phyloP scores from a whole-genome alignment of 2,113 vertebrate genomes.

The Prionailurus viverrinus region DNA sequence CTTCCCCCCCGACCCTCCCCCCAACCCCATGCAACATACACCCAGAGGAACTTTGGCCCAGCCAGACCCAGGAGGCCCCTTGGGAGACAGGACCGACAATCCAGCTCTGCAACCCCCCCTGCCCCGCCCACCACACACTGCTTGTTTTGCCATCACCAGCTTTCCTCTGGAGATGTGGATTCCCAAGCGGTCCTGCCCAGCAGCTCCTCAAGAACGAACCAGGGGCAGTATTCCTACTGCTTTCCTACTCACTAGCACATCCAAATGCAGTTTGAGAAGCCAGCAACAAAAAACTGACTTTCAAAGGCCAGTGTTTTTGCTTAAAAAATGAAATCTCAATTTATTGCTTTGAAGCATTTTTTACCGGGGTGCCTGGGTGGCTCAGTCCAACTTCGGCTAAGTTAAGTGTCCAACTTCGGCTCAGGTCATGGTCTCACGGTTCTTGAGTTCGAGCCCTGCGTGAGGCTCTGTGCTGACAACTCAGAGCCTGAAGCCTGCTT shows the following conservation, averaged over 20 bases:
- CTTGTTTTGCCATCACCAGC: not conserved
- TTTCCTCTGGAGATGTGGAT: not conserved
- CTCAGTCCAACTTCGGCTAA: no score
- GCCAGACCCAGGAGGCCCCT: not conserved
- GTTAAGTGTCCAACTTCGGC: no score
- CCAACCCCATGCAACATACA: fast-evolving
- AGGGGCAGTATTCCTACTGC: not conserved
- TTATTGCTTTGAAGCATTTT: not conserved
- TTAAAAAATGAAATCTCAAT: not conserved
- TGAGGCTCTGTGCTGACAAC: no score
- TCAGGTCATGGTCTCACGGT: no score
- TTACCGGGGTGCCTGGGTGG: not conserved
- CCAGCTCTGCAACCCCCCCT: not conserved
- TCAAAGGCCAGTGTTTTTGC: not conserved
- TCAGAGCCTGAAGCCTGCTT: no score
- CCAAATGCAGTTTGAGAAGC: not conserved
- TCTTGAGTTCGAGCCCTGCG: no score
- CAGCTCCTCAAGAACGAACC: fast-evolving
- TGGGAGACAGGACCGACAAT: not conserved
- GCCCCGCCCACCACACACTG: not conserved
- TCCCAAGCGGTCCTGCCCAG: not conserved
- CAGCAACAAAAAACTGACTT: not conserved
- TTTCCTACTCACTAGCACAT: not conserved
- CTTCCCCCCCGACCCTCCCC: no score
- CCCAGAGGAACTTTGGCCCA: no score